phyloP scores from a whole-genome alignment of 2,888 invertebrate genomes.

The Ennomos fuscantarius region DNA sequence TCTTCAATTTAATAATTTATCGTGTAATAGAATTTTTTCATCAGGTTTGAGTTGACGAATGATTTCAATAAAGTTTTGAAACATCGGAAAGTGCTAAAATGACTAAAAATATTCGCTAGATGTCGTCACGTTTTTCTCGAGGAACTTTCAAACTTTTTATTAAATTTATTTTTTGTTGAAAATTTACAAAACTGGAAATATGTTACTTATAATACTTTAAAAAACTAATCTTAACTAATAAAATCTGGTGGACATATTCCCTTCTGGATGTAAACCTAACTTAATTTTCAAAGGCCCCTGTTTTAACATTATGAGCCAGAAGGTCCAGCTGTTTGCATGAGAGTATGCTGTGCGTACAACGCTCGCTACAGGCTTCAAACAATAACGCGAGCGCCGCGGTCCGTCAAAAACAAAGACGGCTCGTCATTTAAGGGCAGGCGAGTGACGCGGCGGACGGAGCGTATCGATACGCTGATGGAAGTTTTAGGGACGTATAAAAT shows the following conservation, averaged over 20 bases:
- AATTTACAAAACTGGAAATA: too few relatives aligned
- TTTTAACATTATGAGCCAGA: constrained; percentile 1
- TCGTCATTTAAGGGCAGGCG: constrained; percentile 64
- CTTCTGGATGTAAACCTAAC: too few relatives aligned
- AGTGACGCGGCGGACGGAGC: constrained; percentile 32
- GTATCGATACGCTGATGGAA: constrained; percentile 76
- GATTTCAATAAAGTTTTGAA: too few relatives aligned
- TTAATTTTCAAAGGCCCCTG: not conserved
- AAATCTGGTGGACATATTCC: too few relatives aligned
- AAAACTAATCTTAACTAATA: too few relatives aligned
- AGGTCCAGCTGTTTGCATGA: constrained; percentile 20
- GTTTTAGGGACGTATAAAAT: constrained; percentile 79
- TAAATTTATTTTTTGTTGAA: too few relatives aligned
- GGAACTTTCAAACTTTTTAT: constrained; percentile 33
- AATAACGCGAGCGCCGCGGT: constrained; percentile 45
- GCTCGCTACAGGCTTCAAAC: constrained; percentile 44
- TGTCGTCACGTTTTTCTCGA: not conserved
- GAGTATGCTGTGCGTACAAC: constrained; percentile 37
- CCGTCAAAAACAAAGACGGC: constrained; percentile 59
- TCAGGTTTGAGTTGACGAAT: too few relatives aligned
- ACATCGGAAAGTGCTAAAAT: too few relatives aligned
- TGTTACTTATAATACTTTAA: too few relatives aligned
- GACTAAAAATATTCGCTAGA: not conserved
- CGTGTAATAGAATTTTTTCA: too few relatives aligned
- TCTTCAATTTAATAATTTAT: too few relatives aligned